These are phyloP conservation scores for Rhopalosiphum maidis DNA, from an alignment of 1,140 invertebrate species.

Conservation along the genomic window DNA sequence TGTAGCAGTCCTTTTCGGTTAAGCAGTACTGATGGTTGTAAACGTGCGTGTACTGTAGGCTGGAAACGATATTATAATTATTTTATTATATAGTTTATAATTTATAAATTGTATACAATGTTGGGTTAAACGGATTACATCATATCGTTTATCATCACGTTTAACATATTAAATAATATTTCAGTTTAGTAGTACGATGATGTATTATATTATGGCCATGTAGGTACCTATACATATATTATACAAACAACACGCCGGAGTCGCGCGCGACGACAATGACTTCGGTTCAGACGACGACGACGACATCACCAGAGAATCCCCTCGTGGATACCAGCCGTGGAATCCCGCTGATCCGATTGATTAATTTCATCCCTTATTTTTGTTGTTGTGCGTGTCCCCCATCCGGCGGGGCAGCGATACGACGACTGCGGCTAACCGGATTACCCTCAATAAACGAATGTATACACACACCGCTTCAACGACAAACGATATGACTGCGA, in stretches of 20 bases:
- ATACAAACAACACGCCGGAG: background rate
- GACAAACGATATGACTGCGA: background rate
- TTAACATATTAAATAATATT: too few relatives aligned
- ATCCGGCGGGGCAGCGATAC: background rate
- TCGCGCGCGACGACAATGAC: background rate
- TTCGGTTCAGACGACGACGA: background rate
- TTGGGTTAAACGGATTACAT: too few relatives aligned
- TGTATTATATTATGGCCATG: too few relatives aligned
- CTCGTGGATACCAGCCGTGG: background rate
- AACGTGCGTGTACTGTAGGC: too few relatives aligned
- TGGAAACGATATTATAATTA: too few relatives aligned
- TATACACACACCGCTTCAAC: background rate
- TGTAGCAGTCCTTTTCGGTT: too few relatives aligned
- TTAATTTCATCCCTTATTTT: slow-evolving; percentile 52
- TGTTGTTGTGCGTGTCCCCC: slow-evolving; percentile 11
- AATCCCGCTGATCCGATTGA: slow-evolving; percentile 56
- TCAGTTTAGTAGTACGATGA: too few relatives aligned
- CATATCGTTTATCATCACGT: too few relatives aligned
- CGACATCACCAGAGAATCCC: background rate
- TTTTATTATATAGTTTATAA: too few relatives aligned
- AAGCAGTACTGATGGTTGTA: too few relatives aligned
- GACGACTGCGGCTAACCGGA: slow-evolving; percentile 46
- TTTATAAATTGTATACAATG: too few relatives aligned
- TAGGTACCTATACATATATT: too few relatives aligned
- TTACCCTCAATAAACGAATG: slow-evolving; percentile 24